Evolutionary conservation across 2,797 vertebrate species (phyloP).

Genomic region (Hirundo rustica): DNA sequence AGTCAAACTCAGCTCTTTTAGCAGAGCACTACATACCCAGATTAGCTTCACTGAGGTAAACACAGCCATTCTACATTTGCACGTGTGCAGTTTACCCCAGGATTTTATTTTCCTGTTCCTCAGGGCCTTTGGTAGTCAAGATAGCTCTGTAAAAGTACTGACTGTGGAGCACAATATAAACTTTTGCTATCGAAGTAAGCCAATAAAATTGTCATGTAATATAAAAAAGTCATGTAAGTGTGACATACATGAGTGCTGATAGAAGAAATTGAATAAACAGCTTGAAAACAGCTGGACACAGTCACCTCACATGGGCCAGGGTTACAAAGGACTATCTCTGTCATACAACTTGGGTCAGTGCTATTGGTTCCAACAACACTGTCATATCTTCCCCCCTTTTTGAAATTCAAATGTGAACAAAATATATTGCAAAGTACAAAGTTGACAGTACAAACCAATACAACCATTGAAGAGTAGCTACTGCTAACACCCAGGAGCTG

Average conservation of each 20-base stretch:
- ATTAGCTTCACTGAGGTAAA: neutral
- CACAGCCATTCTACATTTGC: neutral
- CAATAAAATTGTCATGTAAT: neutral
- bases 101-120: slow-evolving; percentile 24
- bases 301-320: neutral
- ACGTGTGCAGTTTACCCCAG: neutral
- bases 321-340: slow-evolving; percentile 38
- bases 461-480: neutral
- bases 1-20: neutral
- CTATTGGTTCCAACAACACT: slow-evolving; percentile 36
- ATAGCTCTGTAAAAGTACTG: neutral
- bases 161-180: slow-evolving; percentile 24
- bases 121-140: neutral
- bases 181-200: slow-evolving; percentile 28
- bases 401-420: slow-evolving; percentile 64
- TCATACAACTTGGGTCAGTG: neutral
- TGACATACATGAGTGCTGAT: slow-evolving; percentile 46
- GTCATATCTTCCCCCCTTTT: slow-evolving; percentile 18
- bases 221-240: slow-evolving; percentile 43
- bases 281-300: slow-evolving; percentile 33
- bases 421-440: slow-evolving; percentile 16
- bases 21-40: neutral
- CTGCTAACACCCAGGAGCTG: neutral
- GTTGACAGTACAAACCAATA: neutral
- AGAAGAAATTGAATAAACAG: slow-evolving; percentile 37